These are phyloP conservation scores for Drosophila mayaguana DNA, from an alignment of 2,888 invertebrate genomes.

Conservation along the genomic window DNA sequence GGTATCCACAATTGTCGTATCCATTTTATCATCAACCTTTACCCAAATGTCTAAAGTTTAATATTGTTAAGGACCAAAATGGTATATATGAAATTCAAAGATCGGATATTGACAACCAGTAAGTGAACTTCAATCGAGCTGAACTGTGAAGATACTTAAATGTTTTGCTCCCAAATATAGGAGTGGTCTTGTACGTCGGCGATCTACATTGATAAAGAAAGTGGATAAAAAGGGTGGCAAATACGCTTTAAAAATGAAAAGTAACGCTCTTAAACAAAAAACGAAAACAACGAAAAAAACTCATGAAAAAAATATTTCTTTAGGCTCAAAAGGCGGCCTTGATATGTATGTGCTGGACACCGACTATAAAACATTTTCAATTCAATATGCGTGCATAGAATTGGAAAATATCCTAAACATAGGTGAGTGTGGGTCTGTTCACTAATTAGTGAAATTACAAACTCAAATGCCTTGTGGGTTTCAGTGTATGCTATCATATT, in stretches of 20 bases:
- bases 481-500: slow-evolving; percentile 44
- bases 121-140: slow-evolving; percentile 4
- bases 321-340: slow-evolving; percentile 17
- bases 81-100: not conserved
- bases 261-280: not conserved
- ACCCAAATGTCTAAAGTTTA: slow-evolving; percentile 18
- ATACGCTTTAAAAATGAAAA: not conserved
- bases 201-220: fast-evolving
- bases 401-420: slow-evolving; percentile 3
- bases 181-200: fast-evolving
- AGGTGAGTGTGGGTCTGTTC: slow-evolving; percentile 29
- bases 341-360: slow-evolving; percentile 86
- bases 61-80: not conserved
- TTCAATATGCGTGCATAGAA: slow-evolving; percentile 87
- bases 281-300: not conserved
- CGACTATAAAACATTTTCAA: slow-evolving; percentile 87
- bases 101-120: slow-evolving; percentile 4
- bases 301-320: not conserved
- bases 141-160: not conserved
- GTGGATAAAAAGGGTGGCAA: not conserved
- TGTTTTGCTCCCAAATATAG: not conserved
- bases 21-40: not conserved
- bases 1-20: slow-evolving; percentile 40
- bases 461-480: not conserved
- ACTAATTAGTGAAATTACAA: not conserved